Evolutionary conservation across 2,113 vertebrate species (phyloP), one percentile per base, ranked within the genome.

Genomic region (Petromus typicus): DNA sequence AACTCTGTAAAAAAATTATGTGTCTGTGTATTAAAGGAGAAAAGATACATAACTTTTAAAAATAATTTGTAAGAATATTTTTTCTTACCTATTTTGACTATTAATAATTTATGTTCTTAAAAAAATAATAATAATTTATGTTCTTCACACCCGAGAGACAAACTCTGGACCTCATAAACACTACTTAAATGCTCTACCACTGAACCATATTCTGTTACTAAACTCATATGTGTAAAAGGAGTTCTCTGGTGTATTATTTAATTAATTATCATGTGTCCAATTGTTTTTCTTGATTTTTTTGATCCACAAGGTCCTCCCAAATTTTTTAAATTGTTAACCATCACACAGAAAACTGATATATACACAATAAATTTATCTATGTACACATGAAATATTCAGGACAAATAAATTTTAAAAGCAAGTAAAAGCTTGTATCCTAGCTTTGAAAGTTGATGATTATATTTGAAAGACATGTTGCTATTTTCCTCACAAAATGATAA

Each of bases 271-370:
- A 82, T 64, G 25, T 64, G 59, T 56, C 92, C n/a, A 75, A 30
- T n/a, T 59, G 20, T 27, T 88, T 85, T 61, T 40, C 48, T 71
- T 96, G 13, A 85, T n/a, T 86, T 43, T n/a, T 57, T 85, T 71
- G 32, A 8, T 18, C 7, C 22, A 59, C 34, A 11, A 89, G 79
- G 2, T 32, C 30, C 22, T 83, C 20, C n/a, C 66, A 56, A 79
- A 3, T 12, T 57, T 92, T 75, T 78, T 84, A 89, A 79, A 3
- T 80, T 75, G 89, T 45, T 59, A 64, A n/a, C 32, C 87, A 59
- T 54, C 27, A 45, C 80, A 10, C 45, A 80, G 57, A 11, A 73
- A 69, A 66, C 3, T 80, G 11, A 94, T 22, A 64, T 13, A 57
- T 57, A 57, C 56, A 57, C 17, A 51, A 51, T 51, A 51, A 51